Evolutionary conservation across 30 jellyfish, hydroid and myxozoan species (phyloP), one percentile per base, ranked within the genome.

Genomic region (Morbakka virulenta): DNA sequence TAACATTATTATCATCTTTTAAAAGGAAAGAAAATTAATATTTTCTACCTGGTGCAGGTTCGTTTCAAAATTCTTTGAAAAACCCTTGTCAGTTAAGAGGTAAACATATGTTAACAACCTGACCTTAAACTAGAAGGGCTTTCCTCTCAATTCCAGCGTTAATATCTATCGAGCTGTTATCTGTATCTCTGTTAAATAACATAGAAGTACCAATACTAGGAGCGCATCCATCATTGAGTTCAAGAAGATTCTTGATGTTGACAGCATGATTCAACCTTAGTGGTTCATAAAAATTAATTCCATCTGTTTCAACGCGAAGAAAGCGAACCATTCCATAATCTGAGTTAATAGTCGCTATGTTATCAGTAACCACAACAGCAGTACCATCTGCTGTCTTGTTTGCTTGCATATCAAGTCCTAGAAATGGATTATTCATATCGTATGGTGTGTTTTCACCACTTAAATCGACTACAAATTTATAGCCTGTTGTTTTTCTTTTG

Each of bases 91-190:
- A 24, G 52, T 49, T 47, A 22, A 72, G 69, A 2, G 75, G 84
- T 72, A 67, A 31, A 31, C 32, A 32, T 2, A 67, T 67, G 48
- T 67, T 67, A 28, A 3, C 24, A 9, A 20, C 26, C 17, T 29
- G 64, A 48, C 84, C 52, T 1, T 29, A 72, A 21, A 73, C 17
- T 17, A 72, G 84, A 12, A 72, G 84, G 14, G 84, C 52, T 48
- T 73, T 72, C 52, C 32, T 41, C 52, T 72, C 84, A 72, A 72
- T 49, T 22, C 75, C 84, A 1, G 35, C 75, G 24, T 69, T 52
- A 52, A n/a, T n/a, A n/a, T n/a, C n/a, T n/a, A n/a, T 17, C 31
- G 21, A n/a, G 21, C 69, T 2, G 2, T 28, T 52, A n/a, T n/a
- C n/a, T n/a, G n/a, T n/a, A n/a, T n/a, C n/a, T n/a, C n/a, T n/a